Percentiles rank a stretch among this genome's conserved stretches.
Evolutionary conservation across 2,797 vertebrate species (phyloP).

Genomic region (Onychomys arenicola): DNA sequence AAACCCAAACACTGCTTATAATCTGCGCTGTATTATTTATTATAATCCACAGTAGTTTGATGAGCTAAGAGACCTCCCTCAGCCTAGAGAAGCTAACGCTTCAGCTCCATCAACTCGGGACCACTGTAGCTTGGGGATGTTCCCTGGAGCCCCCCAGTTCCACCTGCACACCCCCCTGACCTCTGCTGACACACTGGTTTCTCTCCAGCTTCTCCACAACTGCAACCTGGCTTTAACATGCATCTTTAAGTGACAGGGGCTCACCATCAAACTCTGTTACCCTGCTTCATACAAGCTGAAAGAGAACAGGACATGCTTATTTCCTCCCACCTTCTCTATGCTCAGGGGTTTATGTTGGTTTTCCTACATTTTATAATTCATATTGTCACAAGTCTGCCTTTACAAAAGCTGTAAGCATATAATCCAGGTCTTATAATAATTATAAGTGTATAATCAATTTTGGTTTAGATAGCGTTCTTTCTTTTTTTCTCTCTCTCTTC

Average conservation of each 20-base stretch:
- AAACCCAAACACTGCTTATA: not conserved
- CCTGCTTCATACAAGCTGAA: not conserved
- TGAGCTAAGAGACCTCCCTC: not conserved
- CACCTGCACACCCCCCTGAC: not conserved
- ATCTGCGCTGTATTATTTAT: not conserved
- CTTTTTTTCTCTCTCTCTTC: not conserved
- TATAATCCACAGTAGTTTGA: not conserved
- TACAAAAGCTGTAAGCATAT: not conserved
- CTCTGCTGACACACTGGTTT: not conserved
- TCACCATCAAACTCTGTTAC: not conserved
- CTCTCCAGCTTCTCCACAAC: not conserved
- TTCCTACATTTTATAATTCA: not conserved
- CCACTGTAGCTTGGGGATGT: not conserved
- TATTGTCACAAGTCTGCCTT: not conserved
- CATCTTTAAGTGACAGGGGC: not conserved
- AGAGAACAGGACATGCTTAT: not conserved
- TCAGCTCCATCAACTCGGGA: not conserved
- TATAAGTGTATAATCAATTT: not conserved
- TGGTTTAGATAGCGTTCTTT: slow-evolving; percentile 37
- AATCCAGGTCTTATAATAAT: not conserved
- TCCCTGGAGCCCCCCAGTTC: not conserved
- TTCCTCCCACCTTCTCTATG: not conserved
- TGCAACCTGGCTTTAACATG: not conserved
- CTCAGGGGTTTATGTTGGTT: not conserved
- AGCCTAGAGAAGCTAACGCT: not conserved